Conservation (phyloP, 2,888 invertebrate genomes). For the Galeopsomyia nigrocyanea region DNA sequence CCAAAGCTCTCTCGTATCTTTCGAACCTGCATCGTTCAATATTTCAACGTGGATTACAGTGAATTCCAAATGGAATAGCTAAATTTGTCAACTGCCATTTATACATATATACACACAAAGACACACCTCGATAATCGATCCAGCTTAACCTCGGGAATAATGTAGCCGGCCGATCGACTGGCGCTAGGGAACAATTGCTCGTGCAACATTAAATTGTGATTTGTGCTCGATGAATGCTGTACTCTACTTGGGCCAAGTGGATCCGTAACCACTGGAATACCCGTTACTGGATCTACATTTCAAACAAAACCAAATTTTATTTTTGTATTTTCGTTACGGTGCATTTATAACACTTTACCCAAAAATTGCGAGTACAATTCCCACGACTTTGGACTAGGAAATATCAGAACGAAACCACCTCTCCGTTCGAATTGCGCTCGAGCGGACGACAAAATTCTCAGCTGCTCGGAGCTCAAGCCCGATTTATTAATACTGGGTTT, state of each 20-base stretch:
- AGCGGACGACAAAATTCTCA: slow-evolving; percentile 80
- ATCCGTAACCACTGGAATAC: slow-evolving; percentile 75
- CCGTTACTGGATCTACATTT: slow-evolving; percentile 77
- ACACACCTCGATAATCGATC: slow-evolving; percentile 64
- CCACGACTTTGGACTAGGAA: slow-evolving; percentile 92
- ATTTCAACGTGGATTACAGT: neutral
- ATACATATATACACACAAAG: slow-evolving; percentile 14
- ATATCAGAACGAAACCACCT: slow-evolving; percentile 91
- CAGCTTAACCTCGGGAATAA: slow-evolving; percentile 63
- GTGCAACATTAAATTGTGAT: slow-evolving; percentile 84
- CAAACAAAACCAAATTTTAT: too few species aligned
- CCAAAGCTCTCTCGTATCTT: slow-evolving; percentile 74
- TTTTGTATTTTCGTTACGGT: too few species aligned
- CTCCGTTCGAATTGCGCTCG: slow-evolving; percentile 85
- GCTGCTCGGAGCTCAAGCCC: slow-evolving; percentile 81
- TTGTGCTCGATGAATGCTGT: slow-evolving; percentile 71
- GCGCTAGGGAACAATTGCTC: slow-evolving; percentile 80
- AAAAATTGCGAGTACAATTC: slow-evolving; percentile 84
- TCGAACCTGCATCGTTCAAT: slow-evolving; percentile 67
- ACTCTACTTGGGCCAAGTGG: slow-evolving; percentile 65
- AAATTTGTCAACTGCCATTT: neutral
- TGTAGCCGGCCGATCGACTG: slow-evolving; percentile 60
- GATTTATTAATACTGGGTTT: slow-evolving; percentile 67
- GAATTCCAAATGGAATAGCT: neutral
- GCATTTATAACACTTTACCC: slow-evolving; percentile 64